Evolutionary conservation across 2,888 invertebrate genomes (phyloP).

Genomic region (Calliopum simillimum): DNA sequence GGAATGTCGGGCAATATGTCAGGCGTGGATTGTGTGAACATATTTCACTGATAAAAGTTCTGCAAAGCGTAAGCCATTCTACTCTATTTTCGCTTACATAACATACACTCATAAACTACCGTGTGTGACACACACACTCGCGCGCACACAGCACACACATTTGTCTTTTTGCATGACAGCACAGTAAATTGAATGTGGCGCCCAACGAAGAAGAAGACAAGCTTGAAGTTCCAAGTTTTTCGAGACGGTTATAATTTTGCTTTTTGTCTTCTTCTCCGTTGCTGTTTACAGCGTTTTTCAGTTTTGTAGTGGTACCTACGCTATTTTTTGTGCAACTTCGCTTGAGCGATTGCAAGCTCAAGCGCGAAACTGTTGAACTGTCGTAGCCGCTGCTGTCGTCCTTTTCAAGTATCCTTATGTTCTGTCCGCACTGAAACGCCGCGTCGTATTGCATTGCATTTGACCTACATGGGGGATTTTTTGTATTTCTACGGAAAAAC

Average conservation of each 20-base stretch:
- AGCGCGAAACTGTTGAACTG: constrained; percentile 13
- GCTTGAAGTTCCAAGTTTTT: constrained; percentile 14
- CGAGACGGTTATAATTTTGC: background rate
- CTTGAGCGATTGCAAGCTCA: constrained; percentile 11
- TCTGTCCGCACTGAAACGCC: too few species aligned
- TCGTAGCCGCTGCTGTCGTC: background rate
- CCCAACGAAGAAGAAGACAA: constrained; percentile 29
- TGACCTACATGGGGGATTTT: too few species aligned
- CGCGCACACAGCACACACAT: constrained; percentile 42
- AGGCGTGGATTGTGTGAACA: too few species aligned
- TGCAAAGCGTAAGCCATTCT: too few species aligned
- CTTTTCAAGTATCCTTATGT: too few species aligned
- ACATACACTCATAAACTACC: background rate
- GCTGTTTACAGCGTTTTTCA: background rate
- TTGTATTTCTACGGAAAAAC: background rate
- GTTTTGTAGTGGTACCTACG: background rate
- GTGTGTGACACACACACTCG: background rate
- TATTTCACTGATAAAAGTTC: too few species aligned
- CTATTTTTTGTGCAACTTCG: background rate
- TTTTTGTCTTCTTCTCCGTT: background rate
- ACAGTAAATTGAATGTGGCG: constrained; percentile 57
- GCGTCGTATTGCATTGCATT: too few species aligned
- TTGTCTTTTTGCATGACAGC: constrained; percentile 56
- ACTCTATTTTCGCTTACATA: too few species aligned
- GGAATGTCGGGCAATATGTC: too few species aligned